Conservation (phyloP, 2,113 vertebrate genomes). For the Aramus guarauna region DNA sequence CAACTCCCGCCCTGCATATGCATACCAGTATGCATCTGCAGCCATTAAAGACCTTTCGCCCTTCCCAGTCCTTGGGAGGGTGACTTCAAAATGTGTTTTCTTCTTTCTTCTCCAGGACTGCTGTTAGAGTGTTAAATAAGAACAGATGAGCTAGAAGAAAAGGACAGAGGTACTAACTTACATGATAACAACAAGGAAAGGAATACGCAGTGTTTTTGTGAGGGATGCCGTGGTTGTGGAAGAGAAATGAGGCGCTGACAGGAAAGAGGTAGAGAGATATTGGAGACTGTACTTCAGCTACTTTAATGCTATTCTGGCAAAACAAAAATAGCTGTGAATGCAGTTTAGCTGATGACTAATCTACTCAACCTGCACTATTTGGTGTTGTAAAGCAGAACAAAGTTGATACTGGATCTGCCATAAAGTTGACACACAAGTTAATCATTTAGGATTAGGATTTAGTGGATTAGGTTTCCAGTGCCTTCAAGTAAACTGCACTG, state of each 20-base stretch:
- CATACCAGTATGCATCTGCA: not conserved
- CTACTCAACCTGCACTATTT: not conserved
- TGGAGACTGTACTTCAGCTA: not conserved
- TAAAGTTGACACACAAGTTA: not conserved
- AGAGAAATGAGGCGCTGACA: not conserved
- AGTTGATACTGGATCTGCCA: not conserved
- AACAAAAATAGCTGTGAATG: not conserved
- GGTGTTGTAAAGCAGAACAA: not conserved
- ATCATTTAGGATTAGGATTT: not conserved
- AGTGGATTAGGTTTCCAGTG: not conserved
- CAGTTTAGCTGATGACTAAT: not conserved
- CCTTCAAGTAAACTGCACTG: not conserved
- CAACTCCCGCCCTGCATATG: accelerated
- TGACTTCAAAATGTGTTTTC: not conserved
- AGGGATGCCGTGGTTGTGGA: not conserved
- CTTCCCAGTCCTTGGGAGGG: not conserved
- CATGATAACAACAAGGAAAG: not conserved
- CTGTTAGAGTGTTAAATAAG: not conserved
- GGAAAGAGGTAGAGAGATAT: not conserved
- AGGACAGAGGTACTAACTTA: not conserved
- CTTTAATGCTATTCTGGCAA: not conserved
- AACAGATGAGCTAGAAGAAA: not conserved
- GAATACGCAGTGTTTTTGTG: not conserved
- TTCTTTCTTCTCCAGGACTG: not conserved
- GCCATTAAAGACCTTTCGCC: not conserved